Evolutionary conservation across 2,888 invertebrate genomes (phyloP).

Genomic region (Esperia sulphurella): DNA sequence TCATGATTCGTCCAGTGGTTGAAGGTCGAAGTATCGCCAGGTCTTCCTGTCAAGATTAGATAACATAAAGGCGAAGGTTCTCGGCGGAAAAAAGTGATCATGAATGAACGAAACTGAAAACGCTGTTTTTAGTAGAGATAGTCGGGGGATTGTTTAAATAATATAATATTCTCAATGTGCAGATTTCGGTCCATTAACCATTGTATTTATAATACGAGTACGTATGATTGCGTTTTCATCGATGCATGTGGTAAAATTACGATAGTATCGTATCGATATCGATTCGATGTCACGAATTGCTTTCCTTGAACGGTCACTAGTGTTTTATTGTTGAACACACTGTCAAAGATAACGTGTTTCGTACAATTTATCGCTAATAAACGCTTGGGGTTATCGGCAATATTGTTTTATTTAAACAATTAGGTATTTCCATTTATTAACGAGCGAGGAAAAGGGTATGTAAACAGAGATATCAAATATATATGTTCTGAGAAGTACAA

Average conservation of each 20-base stretch:
- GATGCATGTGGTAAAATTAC: neutral
- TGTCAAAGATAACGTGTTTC: slow-evolving; percentile 23
- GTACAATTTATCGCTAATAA: slow-evolving; percentile 7
- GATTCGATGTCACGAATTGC: neutral
- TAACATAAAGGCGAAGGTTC: no score
- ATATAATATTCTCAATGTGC: neutral
- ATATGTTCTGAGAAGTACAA: no score
- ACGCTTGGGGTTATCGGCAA: slow-evolving; percentile 4
- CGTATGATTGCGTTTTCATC: neutral
- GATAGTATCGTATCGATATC: neutral
- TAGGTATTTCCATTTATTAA: neutral
- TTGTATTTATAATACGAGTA: neutral
- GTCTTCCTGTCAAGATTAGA: no score
- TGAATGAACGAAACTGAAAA: no score
- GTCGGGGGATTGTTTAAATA: no score
- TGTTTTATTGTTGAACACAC: slow-evolving; percentile 27
- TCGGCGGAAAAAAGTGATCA: no score
- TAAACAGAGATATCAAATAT: no score
- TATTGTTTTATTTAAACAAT: slow-evolving; percentile 3
- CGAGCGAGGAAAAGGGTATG: neutral
- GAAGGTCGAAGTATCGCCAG: no score
- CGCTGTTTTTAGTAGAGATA: no score
- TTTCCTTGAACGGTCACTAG: slow-evolving; percentile 10
- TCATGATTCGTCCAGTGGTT: no score
- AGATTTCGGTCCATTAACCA: neutral